These are phyloP conservation scores for Limnephilus rhombicus DNA, from an alignment of 2,888 invertebrate species.

Conservation along the genomic window DNA sequence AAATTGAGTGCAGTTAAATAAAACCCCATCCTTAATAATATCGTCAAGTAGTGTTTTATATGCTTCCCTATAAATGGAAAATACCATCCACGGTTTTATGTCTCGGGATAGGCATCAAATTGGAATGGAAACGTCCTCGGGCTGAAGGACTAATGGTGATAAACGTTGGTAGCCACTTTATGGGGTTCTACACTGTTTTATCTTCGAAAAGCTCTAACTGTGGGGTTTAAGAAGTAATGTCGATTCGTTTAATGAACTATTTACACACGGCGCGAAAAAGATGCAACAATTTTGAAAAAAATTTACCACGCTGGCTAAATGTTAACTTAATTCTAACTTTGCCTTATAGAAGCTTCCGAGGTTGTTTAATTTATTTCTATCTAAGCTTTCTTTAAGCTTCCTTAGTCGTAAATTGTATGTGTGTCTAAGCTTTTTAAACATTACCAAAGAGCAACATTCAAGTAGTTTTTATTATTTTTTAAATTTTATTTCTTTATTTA, in stretches of 20 bases:
- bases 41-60: not conserved
- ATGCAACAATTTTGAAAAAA: too few relatives aligned
- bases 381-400: too few relatives aligned
- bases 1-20: not conserved
- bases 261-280: not conserved
- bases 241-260: not conserved
- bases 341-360: too few relatives aligned
- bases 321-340: too few relatives aligned
- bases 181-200: constrained; percentile 5
- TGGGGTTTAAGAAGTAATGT: not conserved
- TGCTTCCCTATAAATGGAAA: not conserved
- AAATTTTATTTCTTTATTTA: too few relatives aligned
- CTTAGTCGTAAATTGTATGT: too few relatives aligned
- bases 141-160: not conserved
- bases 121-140: not conserved
- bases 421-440: too few relatives aligned
- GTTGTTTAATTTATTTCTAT: too few relatives aligned
- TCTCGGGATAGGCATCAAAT: not conserved
- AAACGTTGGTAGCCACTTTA: constrained; percentile 16
- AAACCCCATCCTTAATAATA: not conserved
- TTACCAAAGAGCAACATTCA: too few relatives aligned
- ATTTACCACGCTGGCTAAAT: too few relatives aligned
- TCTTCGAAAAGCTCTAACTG: not conserved
- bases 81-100: not conserved
- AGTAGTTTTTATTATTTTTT: too few relatives aligned